Conservation (phyloP, 1,140 invertebrate genomes). For the Rhyacophila brunnea region DNA sequence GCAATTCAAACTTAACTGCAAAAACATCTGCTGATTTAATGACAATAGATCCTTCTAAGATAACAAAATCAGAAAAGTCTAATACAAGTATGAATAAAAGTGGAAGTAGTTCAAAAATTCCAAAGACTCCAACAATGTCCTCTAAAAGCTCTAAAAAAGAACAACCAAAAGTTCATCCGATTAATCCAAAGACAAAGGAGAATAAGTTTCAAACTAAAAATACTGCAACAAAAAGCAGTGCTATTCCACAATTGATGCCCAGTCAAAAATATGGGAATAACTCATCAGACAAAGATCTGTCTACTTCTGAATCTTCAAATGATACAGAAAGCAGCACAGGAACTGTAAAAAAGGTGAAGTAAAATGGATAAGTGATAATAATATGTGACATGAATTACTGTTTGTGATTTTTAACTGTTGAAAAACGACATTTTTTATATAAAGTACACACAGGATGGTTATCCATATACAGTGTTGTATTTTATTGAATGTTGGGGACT, state of each 20-base stretch:
- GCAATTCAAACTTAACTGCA: too few species aligned
- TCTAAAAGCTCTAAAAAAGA: constrained; percentile 23
- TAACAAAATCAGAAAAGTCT: constrained; percentile 14
- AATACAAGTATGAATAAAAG: constrained; percentile 1
- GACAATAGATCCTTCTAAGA: constrained; percentile 13
- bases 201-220: constrained; percentile 36
- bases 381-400: too few species aligned
- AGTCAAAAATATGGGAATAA: constrained; percentile 41
- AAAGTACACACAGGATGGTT: too few species aligned
- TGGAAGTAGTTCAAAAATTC: constrained; percentile 28
- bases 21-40: constrained; percentile 26
- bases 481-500: too few species aligned
- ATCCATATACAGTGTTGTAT: too few species aligned
- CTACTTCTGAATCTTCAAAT: constrained; percentile 52
- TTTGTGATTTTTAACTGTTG: too few species aligned
- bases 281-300: constrained; percentile 47
- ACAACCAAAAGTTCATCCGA: constrained; percentile 10
- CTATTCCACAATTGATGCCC: constrained; percentile 39
- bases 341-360: constrained; percentile 48
- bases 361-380: too few species aligned
- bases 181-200: constrained; percentile 19
- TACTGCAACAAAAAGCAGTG: constrained; percentile 8
- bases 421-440: too few species aligned
- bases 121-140: constrained; percentile 29
- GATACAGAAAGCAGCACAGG: constrained; percentile 54